Evolutionary conservation across 2,113 vertebrate species (phyloP).

Genomic region (Ailuropoda melanoleuca): DNA sequence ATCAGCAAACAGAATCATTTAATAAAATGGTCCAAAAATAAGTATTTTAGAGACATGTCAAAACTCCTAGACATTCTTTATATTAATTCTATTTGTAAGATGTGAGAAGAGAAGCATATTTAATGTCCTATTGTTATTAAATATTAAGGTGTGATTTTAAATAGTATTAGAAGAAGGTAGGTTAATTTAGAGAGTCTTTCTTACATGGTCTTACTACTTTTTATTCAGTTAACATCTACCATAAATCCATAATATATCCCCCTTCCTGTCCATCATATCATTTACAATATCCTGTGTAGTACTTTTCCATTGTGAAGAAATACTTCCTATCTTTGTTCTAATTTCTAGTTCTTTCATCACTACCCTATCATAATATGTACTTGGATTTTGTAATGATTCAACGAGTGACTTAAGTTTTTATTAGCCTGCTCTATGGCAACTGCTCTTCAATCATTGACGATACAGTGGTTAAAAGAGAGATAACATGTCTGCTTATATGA

Average conservation of each 20-base stretch:
- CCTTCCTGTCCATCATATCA: not conserved
- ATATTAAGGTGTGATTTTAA: not conserved
- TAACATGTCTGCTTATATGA: not conserved
- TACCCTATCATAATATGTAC: not conserved
- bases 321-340: not conserved
- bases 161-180: not conserved
- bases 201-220: not conserved
- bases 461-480: not conserved
- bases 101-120: not conserved
- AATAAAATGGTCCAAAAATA: not conserved
- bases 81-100: not conserved
- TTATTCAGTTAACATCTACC: not conserved
- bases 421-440: not conserved
- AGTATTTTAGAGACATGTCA: not conserved
- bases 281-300: not conserved
- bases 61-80: not conserved
- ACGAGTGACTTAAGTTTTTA: not conserved
- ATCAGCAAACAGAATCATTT: not conserved
- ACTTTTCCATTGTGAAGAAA: not conserved
- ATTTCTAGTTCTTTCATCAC: not conserved
- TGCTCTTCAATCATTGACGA: not conserved
- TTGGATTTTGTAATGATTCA: not conserved
- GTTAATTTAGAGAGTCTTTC: not conserved
- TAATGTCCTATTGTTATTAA: not conserved
- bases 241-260: not conserved